phyloP scores from a whole-genome alignment of 2,797 vertebrate genomes.

The Iguana delicatissima region DNA sequence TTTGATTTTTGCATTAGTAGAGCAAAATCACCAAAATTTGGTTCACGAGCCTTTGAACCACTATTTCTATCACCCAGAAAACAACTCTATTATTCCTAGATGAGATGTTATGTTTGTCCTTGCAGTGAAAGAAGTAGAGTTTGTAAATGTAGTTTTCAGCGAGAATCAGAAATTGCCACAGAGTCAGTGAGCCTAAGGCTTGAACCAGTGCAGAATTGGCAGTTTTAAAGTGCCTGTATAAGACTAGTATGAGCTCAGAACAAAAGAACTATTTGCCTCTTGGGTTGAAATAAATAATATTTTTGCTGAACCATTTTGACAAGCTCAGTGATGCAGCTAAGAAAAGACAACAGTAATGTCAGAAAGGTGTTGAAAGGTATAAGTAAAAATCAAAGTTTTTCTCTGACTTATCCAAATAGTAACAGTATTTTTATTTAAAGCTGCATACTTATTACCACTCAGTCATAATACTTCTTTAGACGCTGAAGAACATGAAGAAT shows the following conservation, averaged over 20 bases:
- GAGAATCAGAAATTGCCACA: not conserved
- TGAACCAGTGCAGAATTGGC: not conserved
- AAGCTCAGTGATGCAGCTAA: not conserved
- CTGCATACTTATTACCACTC: not conserved
- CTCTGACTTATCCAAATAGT: not conserved
- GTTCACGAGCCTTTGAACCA: too few relatives aligned
- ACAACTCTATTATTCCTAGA: not conserved
- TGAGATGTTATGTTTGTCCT: not conserved
- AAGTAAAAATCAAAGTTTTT: not conserved
- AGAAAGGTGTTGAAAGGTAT: not conserved
- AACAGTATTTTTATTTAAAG: not conserved
- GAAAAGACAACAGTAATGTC: not conserved
- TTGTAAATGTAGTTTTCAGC: not conserved
- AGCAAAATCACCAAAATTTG: too few relatives aligned
- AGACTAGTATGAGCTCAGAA: not conserved
- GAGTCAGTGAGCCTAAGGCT: not conserved
- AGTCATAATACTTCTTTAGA: not conserved
- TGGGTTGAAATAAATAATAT: not conserved
- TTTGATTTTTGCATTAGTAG: too few relatives aligned
- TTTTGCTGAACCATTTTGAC: not conserved
- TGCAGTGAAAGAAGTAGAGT: not conserved
- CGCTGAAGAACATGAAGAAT: not conserved
- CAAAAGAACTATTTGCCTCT: not conserved
- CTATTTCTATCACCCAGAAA: not conserved
- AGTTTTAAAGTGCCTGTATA: conserved; percentile 10